phyloP scores from a whole-genome alignment of 2,888 invertebrate genomes.

The Eurois occulta region DNA sequence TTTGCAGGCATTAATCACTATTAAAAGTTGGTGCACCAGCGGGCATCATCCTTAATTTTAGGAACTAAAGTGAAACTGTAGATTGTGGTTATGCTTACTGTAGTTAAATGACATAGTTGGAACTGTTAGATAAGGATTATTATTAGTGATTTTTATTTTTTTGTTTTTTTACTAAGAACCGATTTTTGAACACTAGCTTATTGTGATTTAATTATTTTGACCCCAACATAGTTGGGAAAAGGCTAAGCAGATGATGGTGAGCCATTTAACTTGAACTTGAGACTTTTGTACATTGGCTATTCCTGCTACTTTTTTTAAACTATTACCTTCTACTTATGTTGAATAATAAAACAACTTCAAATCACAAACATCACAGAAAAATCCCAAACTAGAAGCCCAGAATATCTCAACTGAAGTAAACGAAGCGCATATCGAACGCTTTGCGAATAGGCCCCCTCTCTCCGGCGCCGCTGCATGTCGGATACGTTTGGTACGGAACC shows the following conservation, averaged over 20 bases:
- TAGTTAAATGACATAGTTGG: not conserved
- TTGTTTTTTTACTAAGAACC: not conserved
- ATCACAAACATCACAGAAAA: not conserved
- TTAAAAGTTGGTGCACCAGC: conserved; percentile 47
- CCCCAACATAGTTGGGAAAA: too few relatives aligned
- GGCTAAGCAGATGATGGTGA: too few relatives aligned
- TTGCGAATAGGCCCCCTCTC: conserved; percentile 49
- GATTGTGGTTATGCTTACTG: not conserved
- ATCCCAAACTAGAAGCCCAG: not conserved
- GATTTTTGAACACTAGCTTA: not conserved
- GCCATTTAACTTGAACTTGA: too few relatives aligned
- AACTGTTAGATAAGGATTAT: not conserved
- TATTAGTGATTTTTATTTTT: not conserved
- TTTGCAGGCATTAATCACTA: conserved; percentile 48
- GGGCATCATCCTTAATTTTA: conserved; percentile 24
- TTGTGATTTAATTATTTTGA: too few relatives aligned
- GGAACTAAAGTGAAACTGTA: conserved; percentile 11
- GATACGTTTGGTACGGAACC: conserved; percentile 78
- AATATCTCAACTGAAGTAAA: not conserved
- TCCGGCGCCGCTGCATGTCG: conserved; percentile 76
- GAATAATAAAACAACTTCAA: not conserved
- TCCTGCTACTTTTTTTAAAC: not conserved
- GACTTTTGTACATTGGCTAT: not conserved
- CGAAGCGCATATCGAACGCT: conserved; percentile 35
- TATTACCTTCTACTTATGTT: not conserved